A percentile compares a stretch with the other conserved stretches of the same genome.
Conservation (phyloP, 1,140 invertebrate species). For the Elymnias hypermnestra region DNA sequence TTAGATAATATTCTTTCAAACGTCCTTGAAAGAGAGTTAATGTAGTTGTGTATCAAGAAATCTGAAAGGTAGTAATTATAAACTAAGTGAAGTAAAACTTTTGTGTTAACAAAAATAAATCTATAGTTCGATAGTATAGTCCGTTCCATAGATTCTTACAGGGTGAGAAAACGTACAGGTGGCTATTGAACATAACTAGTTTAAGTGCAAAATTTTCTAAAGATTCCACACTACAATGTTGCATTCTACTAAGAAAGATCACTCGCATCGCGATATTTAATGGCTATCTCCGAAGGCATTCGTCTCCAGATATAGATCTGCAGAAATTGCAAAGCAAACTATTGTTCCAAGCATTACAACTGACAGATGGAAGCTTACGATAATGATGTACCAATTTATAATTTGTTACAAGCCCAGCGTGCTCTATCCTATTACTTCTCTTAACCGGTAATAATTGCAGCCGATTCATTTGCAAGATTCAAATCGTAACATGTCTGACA, state of each 20-base stretch:
- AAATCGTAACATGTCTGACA: slow-evolving; percentile 13
- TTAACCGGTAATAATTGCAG: slow-evolving; percentile 12
- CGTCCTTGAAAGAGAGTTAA: too few relatives aligned
- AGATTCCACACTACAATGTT: too few relatives aligned
- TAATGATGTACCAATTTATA: slow-evolving; percentile 31
- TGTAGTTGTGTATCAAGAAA: too few relatives aligned
- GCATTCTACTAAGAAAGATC: slow-evolving; percentile 23
- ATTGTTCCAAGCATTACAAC: slow-evolving; percentile 37
- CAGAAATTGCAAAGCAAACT: slow-evolving; percentile 26
- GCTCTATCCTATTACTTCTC: background rate
- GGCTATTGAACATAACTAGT: background rate
- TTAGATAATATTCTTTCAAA: too few relatives aligned
- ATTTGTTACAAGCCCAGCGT: slow-evolving; percentile 17
- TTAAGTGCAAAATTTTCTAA: slow-evolving; percentile 10
- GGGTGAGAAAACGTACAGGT: background rate
- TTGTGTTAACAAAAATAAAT: too few relatives aligned
- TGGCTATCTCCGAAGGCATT: slow-evolving; percentile 26
- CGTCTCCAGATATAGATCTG: slow-evolving; percentile 30
- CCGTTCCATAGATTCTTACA: background rate
- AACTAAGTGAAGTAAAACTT: too few relatives aligned
- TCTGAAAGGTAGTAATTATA: too few relatives aligned
- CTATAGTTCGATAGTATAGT: too few relatives aligned
- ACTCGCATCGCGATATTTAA: slow-evolving; percentile 20
- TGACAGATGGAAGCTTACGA: slow-evolving; percentile 26
- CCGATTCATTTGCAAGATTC: slow-evolving; percentile 20